phyloP scores from a whole-genome alignment of 1,140 invertebrate genomes.

The Melipona quadrifasciata region DNA sequence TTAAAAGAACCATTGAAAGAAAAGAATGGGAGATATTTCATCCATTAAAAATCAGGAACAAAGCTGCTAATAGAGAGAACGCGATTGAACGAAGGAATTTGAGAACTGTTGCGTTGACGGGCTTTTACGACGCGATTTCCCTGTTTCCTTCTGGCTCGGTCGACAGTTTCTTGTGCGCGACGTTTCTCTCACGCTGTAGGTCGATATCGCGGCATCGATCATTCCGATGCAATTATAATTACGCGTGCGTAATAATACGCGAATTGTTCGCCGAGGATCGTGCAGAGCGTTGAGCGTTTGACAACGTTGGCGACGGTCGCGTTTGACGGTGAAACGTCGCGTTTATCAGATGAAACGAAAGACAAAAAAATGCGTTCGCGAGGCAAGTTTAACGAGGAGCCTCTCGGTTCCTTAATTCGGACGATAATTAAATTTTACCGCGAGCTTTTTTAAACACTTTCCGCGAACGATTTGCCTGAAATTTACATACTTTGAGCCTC shows the following conservation, averaged over 20 bases:
- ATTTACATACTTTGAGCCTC: conserved; percentile 42
- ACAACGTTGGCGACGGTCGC: not conserved
- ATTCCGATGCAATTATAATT: conserved; percentile 24
- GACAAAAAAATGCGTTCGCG: too few relatives aligned
- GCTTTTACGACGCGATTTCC: conserved; percentile 32
- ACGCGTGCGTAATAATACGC: not conserved
- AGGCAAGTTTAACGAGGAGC: not conserved
- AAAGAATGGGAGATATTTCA: too few relatives aligned
- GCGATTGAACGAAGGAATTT: not conserved
- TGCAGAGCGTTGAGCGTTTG: not conserved
- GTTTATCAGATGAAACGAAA: conserved; percentile 13
- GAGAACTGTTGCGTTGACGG: conserved; percentile 7
- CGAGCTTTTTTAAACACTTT: conserved; percentile 15
- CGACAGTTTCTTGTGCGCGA: not conserved
- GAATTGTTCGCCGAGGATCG: not conserved
- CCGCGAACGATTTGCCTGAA: conserved; percentile 16
- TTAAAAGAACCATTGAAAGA: too few relatives aligned
- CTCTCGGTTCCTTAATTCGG: not conserved
- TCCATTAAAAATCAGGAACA: not conserved
- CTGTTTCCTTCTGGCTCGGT: not conserved
- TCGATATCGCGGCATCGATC: not conserved
- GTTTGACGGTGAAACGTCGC: too few relatives aligned
- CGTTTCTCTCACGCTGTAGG: not conserved
- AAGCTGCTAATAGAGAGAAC: not conserved
- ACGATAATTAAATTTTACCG: conserved; percentile 36